These are phyloP conservation scores for Drosophila subobscura DNA, from an alignment of 1,140 invertebrate genomes.

Conservation along the genomic window DNA sequence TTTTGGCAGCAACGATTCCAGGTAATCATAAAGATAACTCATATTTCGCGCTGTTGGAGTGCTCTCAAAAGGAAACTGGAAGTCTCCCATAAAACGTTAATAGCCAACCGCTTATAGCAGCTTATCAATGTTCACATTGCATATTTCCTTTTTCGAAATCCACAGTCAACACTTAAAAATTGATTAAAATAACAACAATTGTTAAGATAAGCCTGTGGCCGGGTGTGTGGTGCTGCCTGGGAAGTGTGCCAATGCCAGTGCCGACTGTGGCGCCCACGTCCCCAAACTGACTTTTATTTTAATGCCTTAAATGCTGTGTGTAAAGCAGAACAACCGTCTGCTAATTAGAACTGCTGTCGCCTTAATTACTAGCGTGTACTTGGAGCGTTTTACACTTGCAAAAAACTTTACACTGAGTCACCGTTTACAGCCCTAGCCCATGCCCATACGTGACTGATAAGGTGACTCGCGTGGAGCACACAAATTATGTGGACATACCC, in stretches of 20 bases:
- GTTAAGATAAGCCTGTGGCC: slow-evolving; percentile 7
- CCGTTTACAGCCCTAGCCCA: slow-evolving; percentile 4
- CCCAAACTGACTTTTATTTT: slow-evolving; percentile 11
- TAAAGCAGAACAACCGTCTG: slow-evolving; percentile 1
- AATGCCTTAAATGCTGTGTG: background rate
- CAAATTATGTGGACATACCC: no score
- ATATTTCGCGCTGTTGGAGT: background rate
- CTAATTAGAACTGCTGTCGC: slow-evolving; percentile 48
- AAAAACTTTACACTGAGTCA: background rate
- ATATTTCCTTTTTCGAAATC: slow-evolving; percentile 21
- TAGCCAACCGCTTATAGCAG: slow-evolving; percentile 21
- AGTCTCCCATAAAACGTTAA: slow-evolving; percentile 41
- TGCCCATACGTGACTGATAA: slow-evolving; percentile 14
- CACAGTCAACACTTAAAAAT: slow-evolving; percentile 34
- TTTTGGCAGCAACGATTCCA: background rate
- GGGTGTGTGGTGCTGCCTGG: no score
- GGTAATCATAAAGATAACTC: background rate
- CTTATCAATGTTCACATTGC: slow-evolving; percentile 27
- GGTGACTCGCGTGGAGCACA: slow-evolving; percentile 1
- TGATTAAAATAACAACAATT: slow-evolving; percentile 46
- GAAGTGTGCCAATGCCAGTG: slow-evolving; percentile 41
- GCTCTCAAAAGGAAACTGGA: slow-evolving; percentile 26
- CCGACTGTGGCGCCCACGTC: background rate
- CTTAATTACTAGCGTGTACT: slow-evolving; percentile 44
- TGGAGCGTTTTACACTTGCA: slow-evolving; percentile 30